Base-by-base conservation (phyloP, 2,113 vertebrate species). In the Brevimyrus niger region DNA sequence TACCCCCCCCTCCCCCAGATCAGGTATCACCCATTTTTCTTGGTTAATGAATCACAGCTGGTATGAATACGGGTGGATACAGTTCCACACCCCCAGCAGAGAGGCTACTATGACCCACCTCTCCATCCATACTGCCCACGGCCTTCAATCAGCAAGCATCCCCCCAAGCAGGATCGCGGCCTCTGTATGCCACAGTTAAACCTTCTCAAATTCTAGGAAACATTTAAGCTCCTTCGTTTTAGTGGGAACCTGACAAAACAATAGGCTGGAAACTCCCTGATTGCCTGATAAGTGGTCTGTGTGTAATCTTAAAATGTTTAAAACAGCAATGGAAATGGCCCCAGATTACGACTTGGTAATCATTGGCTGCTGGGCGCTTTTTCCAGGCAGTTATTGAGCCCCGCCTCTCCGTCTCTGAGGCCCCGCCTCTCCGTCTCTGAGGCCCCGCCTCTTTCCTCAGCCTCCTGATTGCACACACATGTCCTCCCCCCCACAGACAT, bases 401-500 rank as follows among this genome's bases (percentile, higher is more conserved):
- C 44, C 9, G 38, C 44, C 44, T 6, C 44, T 5, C 42, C 48
- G 38, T 44, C 21, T 23, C 8, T 6, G 2, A 9, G 48, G 8
- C 19, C 11, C 42, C 21, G 2, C 42, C 44, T 3, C 44, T 15
- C 21, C 48, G 38, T 44, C 44, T 21, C 3, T 13, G 7, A 21
- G 48, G 19, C 87, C 50, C 10, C 21, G 9, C 73, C 50, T 73
- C 35, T 17, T 5, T 11, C 23, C 3, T 51, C 31, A 35, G 31
- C 73, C 15, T 80, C 13, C 4, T 85, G 21, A n/a, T 17, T 44
- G 21, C 69, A n/a, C 38, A 10, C 11, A 7, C 17, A 2, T 53
- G 85, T 55, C 3, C 31, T 11, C 19, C 47, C 46, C 21, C 47
- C 51, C n/a, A 8, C 94, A 99, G 98, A 95, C 98, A 99, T 87